A percentile compares a stretch with the other conserved stretches of the same genome.
Conservation (phyloP, 2,888 invertebrate genomes). For the Lamproptera curius region DNA sequence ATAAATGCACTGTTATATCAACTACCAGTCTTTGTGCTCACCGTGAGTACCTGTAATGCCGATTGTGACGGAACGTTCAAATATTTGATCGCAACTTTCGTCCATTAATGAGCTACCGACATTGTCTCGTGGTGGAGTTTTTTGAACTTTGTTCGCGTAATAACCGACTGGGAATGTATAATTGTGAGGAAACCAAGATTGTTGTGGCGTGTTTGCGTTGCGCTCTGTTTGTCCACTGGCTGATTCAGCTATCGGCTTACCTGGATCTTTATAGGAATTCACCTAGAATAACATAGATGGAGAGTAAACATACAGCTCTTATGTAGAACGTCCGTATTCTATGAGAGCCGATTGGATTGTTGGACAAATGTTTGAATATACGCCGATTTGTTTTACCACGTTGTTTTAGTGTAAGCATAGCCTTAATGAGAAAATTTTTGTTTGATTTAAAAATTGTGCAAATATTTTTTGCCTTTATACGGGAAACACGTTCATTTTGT, state of each 20-base stretch:
- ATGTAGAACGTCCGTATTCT: conserved; percentile 29
- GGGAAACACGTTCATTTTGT: too few species aligned
- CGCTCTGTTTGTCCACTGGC: conserved; percentile 56
- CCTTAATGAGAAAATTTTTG: conserved; percentile 14
- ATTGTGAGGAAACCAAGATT: conserved; percentile 37
- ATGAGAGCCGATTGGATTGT: conserved; percentile 40
- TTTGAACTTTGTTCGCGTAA: conserved; percentile 61
- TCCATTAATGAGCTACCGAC: conserved; percentile 74
- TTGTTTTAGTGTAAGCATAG: conserved; percentile 4
- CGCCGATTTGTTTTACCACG: conserved; percentile 24
- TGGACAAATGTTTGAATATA: conserved; percentile 40
- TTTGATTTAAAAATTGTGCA: too few species aligned
- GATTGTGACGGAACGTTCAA: conserved; percentile 60
- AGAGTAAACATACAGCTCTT: conserved; percentile 49
- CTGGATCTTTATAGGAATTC: conserved; percentile 57
- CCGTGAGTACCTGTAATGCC: conserved; percentile 59
- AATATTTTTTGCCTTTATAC: too few species aligned
- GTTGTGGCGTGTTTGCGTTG: conserved; percentile 40
- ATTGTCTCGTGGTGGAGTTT: conserved; percentile 44
- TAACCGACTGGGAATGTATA: conserved; percentile 52
- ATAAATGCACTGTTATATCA: conserved; percentile 60
- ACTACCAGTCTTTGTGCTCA: conserved; percentile 70
- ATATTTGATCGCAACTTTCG: conserved; percentile 73
- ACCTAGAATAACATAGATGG: conserved; percentile 57
- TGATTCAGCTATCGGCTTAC: conserved; percentile 46